These are phyloP conservation scores for Petrocephalus microphthalmus DNA, from an alignment of 2,113 vertebrate species.

Conservation along the genomic window DNA sequence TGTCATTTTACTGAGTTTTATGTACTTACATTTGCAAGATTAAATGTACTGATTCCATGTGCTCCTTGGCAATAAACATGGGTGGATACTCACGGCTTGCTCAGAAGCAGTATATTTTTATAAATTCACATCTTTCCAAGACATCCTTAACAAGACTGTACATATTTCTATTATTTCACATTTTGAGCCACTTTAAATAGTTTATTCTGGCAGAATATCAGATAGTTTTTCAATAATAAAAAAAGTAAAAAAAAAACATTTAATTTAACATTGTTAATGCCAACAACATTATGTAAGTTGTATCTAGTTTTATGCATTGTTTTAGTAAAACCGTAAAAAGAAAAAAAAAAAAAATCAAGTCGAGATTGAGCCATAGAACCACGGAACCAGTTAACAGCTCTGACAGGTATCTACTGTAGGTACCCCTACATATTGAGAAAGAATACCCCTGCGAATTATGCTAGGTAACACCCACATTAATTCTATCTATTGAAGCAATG, in stretches of 20 bases:
- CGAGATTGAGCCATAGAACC: too few relatives aligned
- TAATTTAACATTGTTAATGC: too few relatives aligned
- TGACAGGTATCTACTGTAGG: neutral
- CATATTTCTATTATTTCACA: neutral
- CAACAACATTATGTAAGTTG: neutral
- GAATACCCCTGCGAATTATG: neutral
- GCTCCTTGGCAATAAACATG: neutral
- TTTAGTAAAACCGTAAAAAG: neutral
- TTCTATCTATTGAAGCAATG: neutral
- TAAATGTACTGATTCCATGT: neutral
- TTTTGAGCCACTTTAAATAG: neutral
- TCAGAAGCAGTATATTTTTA: neutral
- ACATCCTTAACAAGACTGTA: neutral
- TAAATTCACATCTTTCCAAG: neutral
- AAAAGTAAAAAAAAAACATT: neutral
- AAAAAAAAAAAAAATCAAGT: neutral
- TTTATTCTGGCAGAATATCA: neutral
- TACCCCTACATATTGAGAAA: neutral
- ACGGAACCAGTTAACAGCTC: too few relatives aligned
- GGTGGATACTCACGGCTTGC: neutral
- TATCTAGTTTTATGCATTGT: neutral
- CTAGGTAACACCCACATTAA: neutral
- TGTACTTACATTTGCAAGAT: neutral
- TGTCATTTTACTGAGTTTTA: neutral
- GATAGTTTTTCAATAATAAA: neutral